phyloP scores from a whole-genome alignment of 2,888 invertebrate species.

The Octodonta nipae region DNA sequence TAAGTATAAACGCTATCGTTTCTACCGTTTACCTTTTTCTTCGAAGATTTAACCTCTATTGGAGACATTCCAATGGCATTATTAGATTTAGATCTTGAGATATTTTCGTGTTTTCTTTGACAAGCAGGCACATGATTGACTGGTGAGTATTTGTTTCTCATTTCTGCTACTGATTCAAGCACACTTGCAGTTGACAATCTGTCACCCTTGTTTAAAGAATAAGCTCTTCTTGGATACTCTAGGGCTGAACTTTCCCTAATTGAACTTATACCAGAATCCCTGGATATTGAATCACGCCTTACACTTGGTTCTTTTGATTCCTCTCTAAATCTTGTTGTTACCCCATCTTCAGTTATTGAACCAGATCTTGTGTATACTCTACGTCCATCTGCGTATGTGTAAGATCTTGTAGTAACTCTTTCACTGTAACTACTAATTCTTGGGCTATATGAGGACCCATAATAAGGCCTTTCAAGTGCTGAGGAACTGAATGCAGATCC shows the following conservation, averaged over 20 bases:
- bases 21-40: slow-evolving; percentile 28
- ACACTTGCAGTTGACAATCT: slow-evolving; percentile 24
- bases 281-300: slow-evolving; percentile 25
- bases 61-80: slow-evolving; percentile 44
- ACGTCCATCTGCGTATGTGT: slow-evolving; percentile 42
- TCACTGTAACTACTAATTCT: slow-evolving; percentile 37
- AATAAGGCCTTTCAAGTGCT: slow-evolving; percentile 44
- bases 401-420: slow-evolving; percentile 41
- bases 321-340: slow-evolving; percentile 35
- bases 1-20: slow-evolving; percentile 24
- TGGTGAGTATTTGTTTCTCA: slow-evolving; percentile 64
- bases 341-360: slow-evolving; percentile 34
- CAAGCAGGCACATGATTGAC: slow-evolving; percentile 54
- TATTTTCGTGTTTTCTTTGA: slow-evolving; percentile 28
- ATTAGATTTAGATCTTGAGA: slow-evolving; percentile 42
- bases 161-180: slow-evolving; percentile 42
- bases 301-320: slow-evolving; percentile 31
- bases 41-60: slow-evolving; percentile 28
- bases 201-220: slow-evolving; percentile 29
- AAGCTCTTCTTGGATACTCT: slow-evolving; percentile 43
- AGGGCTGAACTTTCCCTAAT: slow-evolving; percentile 28
- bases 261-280: slow-evolving; percentile 29
- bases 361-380: slow-evolving; percentile 37
- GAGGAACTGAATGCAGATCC: slow-evolving; percentile 38
- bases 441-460: slow-evolving; percentile 38